A percentile compares a stretch with the other conserved stretches of the same genome.
These are phyloP conservation scores for Orchestes rusci DNA, from an alignment of 2,888 invertebrate species.

Conservation along the genomic window DNA sequence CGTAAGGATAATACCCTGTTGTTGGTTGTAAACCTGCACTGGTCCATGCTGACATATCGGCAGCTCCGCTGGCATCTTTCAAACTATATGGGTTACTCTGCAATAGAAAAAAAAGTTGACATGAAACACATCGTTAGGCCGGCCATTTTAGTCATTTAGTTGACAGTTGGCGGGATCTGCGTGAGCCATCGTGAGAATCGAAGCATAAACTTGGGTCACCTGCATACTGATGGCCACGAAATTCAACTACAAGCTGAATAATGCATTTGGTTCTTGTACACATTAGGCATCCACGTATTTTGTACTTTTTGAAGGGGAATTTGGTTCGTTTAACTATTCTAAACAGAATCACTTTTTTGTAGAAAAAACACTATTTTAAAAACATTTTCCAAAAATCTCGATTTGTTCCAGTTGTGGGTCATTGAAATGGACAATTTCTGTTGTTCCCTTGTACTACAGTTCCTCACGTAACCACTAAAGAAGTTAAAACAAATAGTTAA, in stretches of 20 bases:
- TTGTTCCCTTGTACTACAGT: too few relatives aligned
- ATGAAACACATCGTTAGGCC: conserved; percentile 9
- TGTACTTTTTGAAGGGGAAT: not conserved
- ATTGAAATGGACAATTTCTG: too few relatives aligned
- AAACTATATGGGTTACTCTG: conserved; percentile 87
- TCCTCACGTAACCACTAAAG: too few relatives aligned
- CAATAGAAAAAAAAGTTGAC: conserved; percentile 45
- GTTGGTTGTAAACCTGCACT: conserved; percentile 85
- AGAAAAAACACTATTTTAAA: not conserved
- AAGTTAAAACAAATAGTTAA: too few relatives aligned
- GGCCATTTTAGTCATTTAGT: too few relatives aligned
- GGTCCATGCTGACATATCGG: conserved; percentile 89
- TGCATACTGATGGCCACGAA: too few relatives aligned
- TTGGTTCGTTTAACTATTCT: not conserved
- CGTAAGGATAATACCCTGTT: conserved; percentile 88
- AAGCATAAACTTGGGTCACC: too few relatives aligned
- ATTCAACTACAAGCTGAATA: too few relatives aligned
- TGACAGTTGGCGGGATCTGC: conserved; percentile 10
- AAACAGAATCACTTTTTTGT: not conserved
- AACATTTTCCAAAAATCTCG: not conserved
- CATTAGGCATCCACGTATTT: not conserved
- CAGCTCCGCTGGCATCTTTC: conserved; percentile 71
- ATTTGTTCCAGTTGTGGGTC: too few relatives aligned
- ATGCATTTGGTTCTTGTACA: too few relatives aligned
- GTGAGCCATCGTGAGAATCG: conserved; percentile 11